Conservation (phyloP, 2,113 vertebrate species). For the Candoia aspera region DNA sequence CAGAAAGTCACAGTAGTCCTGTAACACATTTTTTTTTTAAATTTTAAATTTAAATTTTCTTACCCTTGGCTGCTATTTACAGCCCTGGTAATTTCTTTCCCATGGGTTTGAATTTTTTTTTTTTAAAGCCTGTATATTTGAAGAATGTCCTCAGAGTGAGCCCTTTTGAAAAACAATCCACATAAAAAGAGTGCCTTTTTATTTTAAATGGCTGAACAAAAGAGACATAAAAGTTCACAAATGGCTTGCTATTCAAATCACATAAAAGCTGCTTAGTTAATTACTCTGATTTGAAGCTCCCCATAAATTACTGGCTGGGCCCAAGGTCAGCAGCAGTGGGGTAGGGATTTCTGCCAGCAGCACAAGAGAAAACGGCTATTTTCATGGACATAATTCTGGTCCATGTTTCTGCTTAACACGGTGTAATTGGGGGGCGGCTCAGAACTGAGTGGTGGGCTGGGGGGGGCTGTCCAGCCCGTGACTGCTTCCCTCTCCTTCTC, state of each 20-base stretch:
- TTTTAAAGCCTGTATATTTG: constrained; percentile 66
- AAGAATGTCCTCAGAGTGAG: constrained; percentile 73
- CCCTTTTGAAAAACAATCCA: constrained; percentile 69
- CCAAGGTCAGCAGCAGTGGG: constrained; percentile 68
- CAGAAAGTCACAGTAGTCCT: constrained; percentile 61
- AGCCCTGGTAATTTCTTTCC: constrained; percentile 62
- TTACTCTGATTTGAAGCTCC: constrained; percentile 75
- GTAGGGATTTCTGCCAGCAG: constrained; percentile 44
- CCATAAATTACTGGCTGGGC: constrained; percentile 61
- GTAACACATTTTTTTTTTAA: constrained; percentile 47
- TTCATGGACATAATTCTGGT: constrained; percentile 5
- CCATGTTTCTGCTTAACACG: constrained; percentile 29
- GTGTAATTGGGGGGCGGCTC: constrained; percentile 9
- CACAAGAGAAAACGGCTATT: background rate
- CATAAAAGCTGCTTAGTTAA: constrained; percentile 76
- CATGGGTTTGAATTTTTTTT: constrained; percentile 52
- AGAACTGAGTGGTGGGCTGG: background rate
- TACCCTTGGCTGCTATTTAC: constrained; percentile 62
- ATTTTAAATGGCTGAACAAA: constrained; percentile 70
- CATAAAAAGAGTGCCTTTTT: constrained; percentile 65
- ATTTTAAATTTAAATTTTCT: constrained; percentile 15
- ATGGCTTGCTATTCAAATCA: constrained; percentile 75
- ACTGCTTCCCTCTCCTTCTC: background rate
- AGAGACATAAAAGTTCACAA: constrained; percentile 74
- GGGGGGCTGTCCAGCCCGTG: background rate